A percentile compares a stretch with the other conserved stretches of the same genome.
Conservation (phyloP, 1,140 invertebrate species). For the Sarcophaga peregrina region DNA sequence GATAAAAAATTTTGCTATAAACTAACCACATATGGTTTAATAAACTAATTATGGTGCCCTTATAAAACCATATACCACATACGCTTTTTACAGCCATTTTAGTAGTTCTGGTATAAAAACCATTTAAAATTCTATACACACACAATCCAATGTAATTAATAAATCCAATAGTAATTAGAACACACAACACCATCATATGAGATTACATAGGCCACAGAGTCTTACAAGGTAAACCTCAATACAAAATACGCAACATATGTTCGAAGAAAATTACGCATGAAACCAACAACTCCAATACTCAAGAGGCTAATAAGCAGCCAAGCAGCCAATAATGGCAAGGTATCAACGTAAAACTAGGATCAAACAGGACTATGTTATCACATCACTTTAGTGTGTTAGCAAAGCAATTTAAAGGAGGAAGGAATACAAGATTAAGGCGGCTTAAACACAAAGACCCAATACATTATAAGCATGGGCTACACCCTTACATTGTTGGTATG, state of each 20-base stretch:
- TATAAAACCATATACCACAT: background rate
- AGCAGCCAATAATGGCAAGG: background rate
- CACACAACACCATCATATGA: background rate
- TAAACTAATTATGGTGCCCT: too few relatives aligned
- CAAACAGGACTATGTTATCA: background rate
- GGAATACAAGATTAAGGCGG: slow-evolving; percentile 20
- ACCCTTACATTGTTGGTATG: slow-evolving; percentile 1
- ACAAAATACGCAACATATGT: slow-evolving; percentile 8
- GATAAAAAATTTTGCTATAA: too few relatives aligned
- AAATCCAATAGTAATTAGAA: background rate
- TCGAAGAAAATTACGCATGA: background rate
- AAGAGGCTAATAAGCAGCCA: background rate
- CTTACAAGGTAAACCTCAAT: background rate
- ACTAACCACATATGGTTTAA: too few relatives aligned
- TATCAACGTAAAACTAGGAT: background rate
- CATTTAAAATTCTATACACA: background rate
- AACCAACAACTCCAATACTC: background rate
- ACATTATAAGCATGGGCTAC: background rate
- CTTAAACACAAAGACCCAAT: background rate
- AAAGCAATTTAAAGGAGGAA: background rate
- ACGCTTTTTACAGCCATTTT: background rate
- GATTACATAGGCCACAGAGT: background rate
- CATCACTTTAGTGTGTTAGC: background rate
- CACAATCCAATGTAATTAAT: background rate
- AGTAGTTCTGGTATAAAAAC: too few relatives aligned